These are phyloP conservation scores for Ariolimax columbianus DNA, from an alignment of 2,888 invertebrate genomes.

Conservation along the genomic window DNA sequence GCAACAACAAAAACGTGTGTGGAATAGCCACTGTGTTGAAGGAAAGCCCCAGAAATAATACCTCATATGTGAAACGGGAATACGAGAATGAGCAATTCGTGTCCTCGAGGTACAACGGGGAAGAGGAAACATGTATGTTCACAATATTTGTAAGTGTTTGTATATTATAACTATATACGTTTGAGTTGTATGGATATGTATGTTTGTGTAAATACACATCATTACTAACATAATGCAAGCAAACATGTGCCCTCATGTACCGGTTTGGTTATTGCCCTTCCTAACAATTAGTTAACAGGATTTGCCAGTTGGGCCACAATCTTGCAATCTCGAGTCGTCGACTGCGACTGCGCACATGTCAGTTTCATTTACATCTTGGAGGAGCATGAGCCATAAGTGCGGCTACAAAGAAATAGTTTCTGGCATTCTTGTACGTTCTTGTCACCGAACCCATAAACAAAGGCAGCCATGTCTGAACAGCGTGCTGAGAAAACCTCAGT, in stretches of 20 bases:
- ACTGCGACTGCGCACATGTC: neutral
- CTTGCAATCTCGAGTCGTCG: neutral
- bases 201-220: neutral
- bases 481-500: neutral
- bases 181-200: neutral
- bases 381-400: neutral
- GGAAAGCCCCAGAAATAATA: no score
- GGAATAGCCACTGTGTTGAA: no score
- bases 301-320: neutral
- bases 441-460: neutral
- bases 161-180: no score
- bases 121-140: no score
- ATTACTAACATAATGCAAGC: neutral
- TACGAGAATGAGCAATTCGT: no score
- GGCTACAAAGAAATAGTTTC: constrained; percentile 7
- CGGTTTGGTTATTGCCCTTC: neutral
- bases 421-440: constrained; percentile 1
- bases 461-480: neutral
- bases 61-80: no score
- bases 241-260: neutral
- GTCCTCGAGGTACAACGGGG: no score
- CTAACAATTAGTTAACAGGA: neutral
- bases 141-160: no score
- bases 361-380: constrained; percentile 14
- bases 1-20: no score